phyloP scores from a whole-genome alignment of 2,113 vertebrate genomes.

The Ivindomyrus marchei region DNA sequence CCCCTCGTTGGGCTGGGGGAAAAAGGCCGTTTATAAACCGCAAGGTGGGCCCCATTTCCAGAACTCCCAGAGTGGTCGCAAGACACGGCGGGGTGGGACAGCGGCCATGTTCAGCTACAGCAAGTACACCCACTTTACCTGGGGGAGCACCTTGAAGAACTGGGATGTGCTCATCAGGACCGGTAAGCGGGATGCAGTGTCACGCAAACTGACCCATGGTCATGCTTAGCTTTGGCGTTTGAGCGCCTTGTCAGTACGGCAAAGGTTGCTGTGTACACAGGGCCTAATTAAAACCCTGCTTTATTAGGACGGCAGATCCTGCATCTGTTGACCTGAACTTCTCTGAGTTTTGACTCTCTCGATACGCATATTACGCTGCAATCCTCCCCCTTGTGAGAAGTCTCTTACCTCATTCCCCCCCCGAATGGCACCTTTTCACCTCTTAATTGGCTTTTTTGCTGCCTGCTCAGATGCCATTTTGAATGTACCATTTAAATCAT shows the following conservation, averaged over 20 bases:
- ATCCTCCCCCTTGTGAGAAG: background rate
- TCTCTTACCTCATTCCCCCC: background rate
- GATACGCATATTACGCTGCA: background rate
- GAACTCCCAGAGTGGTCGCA: background rate
- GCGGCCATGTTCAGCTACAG: slow-evolving; percentile 43
- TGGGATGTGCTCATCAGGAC: slow-evolving; percentile 26
- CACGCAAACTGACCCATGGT: background rate
- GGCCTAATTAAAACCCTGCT: background rate
- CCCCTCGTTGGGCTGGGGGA: slow-evolving; percentile 31
- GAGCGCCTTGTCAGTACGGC: background rate
- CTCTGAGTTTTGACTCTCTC: background rate
- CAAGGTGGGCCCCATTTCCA: slow-evolving; percentile 38
- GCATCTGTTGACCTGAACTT: background rate
- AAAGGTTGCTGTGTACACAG: background rate
- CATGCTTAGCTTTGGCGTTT: background rate
- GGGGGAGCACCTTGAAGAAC: slow-evolving; percentile 51
- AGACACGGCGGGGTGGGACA: background rate
- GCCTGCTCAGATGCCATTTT: background rate
- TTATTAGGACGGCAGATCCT: background rate
- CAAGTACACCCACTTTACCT: slow-evolving; percentile 45
- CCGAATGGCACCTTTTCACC: background rate
- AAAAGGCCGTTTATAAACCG: slow-evolving; percentile 23
- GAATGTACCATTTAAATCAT: background rate
- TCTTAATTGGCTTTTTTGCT: background rate
- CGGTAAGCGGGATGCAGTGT: slow-evolving; percentile 34